A percentile compares a stretch with the other conserved stretches of the same genome.
Conservation (phyloP, 2,113 vertebrate genomes). For the Tichodroma muraria region DNA sequence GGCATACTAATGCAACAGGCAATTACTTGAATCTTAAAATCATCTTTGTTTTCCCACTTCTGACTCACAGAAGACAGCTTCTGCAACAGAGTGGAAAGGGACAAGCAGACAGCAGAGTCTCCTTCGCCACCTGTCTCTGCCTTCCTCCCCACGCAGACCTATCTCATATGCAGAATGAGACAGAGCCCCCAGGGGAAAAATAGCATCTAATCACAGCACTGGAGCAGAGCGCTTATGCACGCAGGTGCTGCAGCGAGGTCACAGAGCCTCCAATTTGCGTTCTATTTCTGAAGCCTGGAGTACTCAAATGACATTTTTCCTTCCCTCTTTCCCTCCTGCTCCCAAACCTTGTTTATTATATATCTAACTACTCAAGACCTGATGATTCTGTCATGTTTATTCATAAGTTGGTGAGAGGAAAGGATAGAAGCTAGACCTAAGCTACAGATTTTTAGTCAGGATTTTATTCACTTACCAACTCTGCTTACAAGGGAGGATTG, state of each 20-base stretch:
- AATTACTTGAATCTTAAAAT: background rate
- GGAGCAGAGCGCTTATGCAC: background rate
- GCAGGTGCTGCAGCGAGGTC: conserved; percentile 14
- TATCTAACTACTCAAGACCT: background rate
- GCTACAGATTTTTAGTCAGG: background rate
- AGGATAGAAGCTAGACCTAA: background rate
- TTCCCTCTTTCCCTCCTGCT: conserved; percentile 1
- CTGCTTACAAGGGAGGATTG: background rate
- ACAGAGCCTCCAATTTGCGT: conserved; percentile 7
- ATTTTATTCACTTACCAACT: background rate
- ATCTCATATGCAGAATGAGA: background rate
- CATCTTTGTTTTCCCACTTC: background rate
- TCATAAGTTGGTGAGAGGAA: background rate
- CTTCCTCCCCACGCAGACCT: background rate
- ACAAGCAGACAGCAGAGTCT: background rate
- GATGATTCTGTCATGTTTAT: conserved; percentile 16
- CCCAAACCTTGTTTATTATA: conserved; percentile 1
- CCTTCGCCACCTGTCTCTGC: background rate
- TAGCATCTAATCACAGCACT: conserved; percentile 30
- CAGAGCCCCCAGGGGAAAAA: conserved; percentile 27
- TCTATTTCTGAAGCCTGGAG: conserved; percentile 44
- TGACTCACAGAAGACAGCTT: conserved; percentile 24
- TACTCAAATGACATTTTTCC: conserved; percentile 13
- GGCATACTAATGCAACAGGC: background rate
- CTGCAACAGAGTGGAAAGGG: background rate